Conservation (phyloP, 1,140 invertebrate species). For the Magallana gigas region DNA sequence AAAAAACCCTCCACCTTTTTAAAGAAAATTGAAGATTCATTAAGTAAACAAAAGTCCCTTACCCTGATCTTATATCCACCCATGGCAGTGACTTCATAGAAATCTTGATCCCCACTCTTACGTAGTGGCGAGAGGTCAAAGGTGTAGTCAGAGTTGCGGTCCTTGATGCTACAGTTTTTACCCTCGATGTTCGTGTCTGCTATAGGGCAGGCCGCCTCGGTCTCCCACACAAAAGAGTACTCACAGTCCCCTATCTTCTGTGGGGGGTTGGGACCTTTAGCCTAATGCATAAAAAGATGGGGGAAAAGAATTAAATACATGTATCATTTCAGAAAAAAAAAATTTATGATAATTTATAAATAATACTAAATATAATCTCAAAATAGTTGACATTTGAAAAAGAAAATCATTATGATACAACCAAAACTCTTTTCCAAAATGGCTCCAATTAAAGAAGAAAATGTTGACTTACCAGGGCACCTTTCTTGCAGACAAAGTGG, state of each 20-base stretch:
- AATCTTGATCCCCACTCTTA: constrained; percentile 58
- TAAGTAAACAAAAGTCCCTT: constrained; percentile 12
- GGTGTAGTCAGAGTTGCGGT: constrained; percentile 68
- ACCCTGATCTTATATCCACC: constrained; percentile 63
- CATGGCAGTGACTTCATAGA: constrained; percentile 55
- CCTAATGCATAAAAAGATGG: constrained; percentile 44
- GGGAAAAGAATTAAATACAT: too few relatives aligned
- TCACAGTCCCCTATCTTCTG: constrained; percentile 70
- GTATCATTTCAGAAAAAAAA: too few relatives aligned
- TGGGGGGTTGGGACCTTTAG: constrained; percentile 61
- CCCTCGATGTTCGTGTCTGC: constrained; percentile 48
- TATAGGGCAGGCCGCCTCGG: constrained; percentile 76
- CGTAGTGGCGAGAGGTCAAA: constrained; percentile 69
- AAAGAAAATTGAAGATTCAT: too few relatives aligned
- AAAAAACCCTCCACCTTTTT: too few relatives aligned
- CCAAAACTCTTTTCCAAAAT: too few relatives aligned
- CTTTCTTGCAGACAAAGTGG: constrained; percentile 73
- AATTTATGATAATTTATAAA: too few relatives aligned
- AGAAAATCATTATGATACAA: too few relatives aligned
- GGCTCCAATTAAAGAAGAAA: background rate
- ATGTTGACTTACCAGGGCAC: constrained; percentile 65
- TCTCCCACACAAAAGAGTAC: constrained; percentile 75
- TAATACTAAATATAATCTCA: too few relatives aligned
- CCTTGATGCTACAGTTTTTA: constrained; percentile 64
- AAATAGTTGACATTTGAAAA: too few relatives aligned